A percentile compares a stretch with the other conserved stretches of the same genome.
Conservation (phyloP, 2,888 invertebrate genomes). For the Thyatira batis region DNA sequence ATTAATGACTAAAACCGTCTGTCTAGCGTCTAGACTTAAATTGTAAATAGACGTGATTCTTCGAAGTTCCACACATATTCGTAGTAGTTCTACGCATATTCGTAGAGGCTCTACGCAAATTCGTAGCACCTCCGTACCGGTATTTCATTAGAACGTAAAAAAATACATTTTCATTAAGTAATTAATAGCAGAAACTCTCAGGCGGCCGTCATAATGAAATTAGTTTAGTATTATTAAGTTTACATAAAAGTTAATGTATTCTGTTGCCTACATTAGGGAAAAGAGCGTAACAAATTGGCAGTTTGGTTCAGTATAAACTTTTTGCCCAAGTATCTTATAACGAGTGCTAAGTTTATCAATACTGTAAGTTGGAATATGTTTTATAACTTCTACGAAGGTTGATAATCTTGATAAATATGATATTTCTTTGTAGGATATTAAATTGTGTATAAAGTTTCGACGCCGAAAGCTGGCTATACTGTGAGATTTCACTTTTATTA, state of each 20-base stretch:
- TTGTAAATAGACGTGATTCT: no score
- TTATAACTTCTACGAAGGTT: background rate
- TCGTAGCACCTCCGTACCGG: background rate
- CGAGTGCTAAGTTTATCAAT: background rate
- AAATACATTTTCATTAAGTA: conserved; percentile 1
- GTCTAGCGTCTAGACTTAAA: no score
- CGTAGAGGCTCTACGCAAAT: conserved; percentile 2
- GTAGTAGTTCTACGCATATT: no score
- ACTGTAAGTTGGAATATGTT: background rate
- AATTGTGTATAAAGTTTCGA: background rate
- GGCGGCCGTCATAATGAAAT: background rate
- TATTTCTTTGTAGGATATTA: background rate
- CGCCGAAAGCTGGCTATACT: no score
- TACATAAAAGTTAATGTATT: background rate
- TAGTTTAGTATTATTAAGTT: conserved; percentile 1
- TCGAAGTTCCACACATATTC: no score
- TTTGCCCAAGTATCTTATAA: background rate
- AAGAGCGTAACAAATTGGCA: background rate
- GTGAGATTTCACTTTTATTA: no score
- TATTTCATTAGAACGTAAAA: background rate
- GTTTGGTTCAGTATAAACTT: background rate
- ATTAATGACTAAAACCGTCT: no score
- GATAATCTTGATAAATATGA: background rate
- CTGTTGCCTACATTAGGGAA: background rate
- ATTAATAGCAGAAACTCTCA: conserved; percentile 6